A percentile compares a stretch with the other conserved stretches of the same genome.
Conservation (phyloP, 2,113 vertebrate genomes). For the Macaca nemestrina region DNA sequence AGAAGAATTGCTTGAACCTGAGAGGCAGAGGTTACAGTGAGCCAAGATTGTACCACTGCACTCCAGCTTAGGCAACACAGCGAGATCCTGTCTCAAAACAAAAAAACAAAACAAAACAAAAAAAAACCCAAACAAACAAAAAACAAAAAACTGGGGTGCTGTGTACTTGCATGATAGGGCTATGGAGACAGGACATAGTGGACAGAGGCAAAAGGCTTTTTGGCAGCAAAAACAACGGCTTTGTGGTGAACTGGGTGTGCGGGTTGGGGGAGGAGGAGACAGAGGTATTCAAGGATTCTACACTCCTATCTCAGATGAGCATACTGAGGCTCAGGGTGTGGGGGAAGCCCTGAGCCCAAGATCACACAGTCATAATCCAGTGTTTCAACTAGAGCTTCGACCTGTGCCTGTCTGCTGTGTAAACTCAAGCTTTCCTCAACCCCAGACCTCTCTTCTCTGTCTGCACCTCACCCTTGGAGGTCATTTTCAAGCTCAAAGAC, state of each 20-base stretch:
- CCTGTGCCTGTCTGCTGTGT: background rate
- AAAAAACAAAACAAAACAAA: no score
- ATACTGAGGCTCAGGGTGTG: background rate
- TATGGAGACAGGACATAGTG: background rate
- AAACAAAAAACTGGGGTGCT: background rate
- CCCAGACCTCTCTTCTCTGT: background rate
- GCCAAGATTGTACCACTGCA: no score
- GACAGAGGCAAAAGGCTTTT: background rate
- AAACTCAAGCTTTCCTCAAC: background rate
- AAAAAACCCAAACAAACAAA: background rate
- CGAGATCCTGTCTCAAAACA: no score
- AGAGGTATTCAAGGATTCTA: background rate
- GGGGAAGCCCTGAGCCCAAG: no score
- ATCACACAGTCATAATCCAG: background rate
- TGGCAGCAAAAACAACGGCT: background rate
- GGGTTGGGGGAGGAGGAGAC: background rate
- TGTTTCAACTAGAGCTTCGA: background rate
- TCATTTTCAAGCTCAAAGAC: background rate
- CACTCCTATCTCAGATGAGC: background rate
- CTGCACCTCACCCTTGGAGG: background rate
- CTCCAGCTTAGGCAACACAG: background rate
- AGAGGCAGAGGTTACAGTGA: no score
- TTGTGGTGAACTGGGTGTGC: background rate
- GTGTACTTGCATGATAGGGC: accelerated
- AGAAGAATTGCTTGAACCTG: no score